Evolutionary conservation across 2,113 vertebrate genomes (phyloP), one percentile per base, ranked within the genome.

Genomic region (Varanus komodoensis): DNA sequence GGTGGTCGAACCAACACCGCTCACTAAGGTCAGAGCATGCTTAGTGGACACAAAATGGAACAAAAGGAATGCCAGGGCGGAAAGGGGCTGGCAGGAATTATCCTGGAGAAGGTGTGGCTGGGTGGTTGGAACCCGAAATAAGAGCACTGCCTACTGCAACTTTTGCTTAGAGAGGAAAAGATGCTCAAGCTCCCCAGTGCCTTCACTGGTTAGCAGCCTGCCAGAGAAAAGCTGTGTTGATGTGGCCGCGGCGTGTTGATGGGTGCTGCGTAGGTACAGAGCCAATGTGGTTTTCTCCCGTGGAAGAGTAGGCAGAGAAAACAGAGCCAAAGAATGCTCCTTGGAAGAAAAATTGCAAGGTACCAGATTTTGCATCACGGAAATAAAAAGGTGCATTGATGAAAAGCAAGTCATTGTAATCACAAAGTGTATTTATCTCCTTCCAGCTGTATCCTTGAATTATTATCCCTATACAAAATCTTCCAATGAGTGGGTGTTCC

Each of bases 401-500:
- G 61, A 61, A 32, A 6, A 17, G 1, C 82, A 54, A 79, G 0
- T 7, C 88, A 32, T 82, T 9, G 27, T 52, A 44, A 21, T 15
- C 87, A 17, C 1, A 74, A 12, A 0, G 17, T 84, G 34, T 74
- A 17, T 82, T 84, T 89, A 68, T 89, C 87, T 90, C 87, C 52
- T 79, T 52, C 78, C n/a, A 87, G 48, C 4, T 21, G 23, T 19
- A 48, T 1, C 0, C 0, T 71, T 12, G 32, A 4, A 2, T 88
- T 61, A 54, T 73, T 84, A 86, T 32, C 50, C 12, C 82, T 89
- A 87, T 77, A 79, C 25, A 87, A 91, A 44, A 25, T 69, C 44
- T 93, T 80, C 11, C 19, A 80, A 79, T 84, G 89, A 88, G 90
- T 19, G 38, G 88, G 88, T 92, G 93, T 93, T 32, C 2, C 86